Percentiles rank a stretch among this genome's conserved stretches.
phyloP scores from a whole-genome alignment of 1,140 invertebrate genomes.

The Drosophila yakuba region DNA sequence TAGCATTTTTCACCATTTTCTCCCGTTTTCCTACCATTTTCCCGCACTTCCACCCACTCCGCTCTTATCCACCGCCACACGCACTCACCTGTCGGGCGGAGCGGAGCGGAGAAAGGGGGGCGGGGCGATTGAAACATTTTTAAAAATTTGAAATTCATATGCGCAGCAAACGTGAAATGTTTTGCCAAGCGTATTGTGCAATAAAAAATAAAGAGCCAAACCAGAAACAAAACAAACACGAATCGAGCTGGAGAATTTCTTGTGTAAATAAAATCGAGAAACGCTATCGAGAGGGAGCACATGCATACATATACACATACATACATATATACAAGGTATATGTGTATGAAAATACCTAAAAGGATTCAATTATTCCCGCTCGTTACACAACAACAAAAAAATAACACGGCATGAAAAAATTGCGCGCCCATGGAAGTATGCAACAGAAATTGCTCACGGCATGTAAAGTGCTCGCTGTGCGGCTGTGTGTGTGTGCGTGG shows the following conservation, averaged over 20 bases:
- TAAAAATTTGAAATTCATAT: slow-evolving; percentile 84
- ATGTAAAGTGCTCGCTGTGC: slow-evolving; percentile 67
- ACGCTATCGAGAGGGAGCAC: slow-evolving; percentile 26
- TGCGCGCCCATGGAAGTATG: slow-evolving; percentile 76
- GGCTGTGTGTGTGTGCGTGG: not conserved
- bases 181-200: slow-evolving; percentile 80
- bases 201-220: slow-evolving; percentile 71
- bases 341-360: slow-evolving; percentile 77
- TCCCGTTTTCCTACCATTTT: not conserved
- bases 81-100: slow-evolving; percentile 12
- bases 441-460: slow-evolving; percentile 79
- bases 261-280: slow-evolving; percentile 56
- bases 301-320: slow-evolving; percentile 57
- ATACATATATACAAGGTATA: slow-evolving; percentile 7
- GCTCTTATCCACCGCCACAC: not conserved
- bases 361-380: slow-evolving; percentile 83
- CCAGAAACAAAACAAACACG: slow-evolving; percentile 38
- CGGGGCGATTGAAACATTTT: slow-evolving; percentile 77
- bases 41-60: not conserved
- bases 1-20: slow-evolving; percentile 61
- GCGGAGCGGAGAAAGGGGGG: not conserved
- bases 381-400: slow-evolving; percentile 76
- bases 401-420: slow-evolving; percentile 48
- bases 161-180: slow-evolving; percentile 82
- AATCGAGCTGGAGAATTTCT: slow-evolving; percentile 42